These are phyloP conservation scores for Chesias legatella DNA, from an alignment of 2,888 invertebrate genomes.

Conservation along the genomic window DNA sequence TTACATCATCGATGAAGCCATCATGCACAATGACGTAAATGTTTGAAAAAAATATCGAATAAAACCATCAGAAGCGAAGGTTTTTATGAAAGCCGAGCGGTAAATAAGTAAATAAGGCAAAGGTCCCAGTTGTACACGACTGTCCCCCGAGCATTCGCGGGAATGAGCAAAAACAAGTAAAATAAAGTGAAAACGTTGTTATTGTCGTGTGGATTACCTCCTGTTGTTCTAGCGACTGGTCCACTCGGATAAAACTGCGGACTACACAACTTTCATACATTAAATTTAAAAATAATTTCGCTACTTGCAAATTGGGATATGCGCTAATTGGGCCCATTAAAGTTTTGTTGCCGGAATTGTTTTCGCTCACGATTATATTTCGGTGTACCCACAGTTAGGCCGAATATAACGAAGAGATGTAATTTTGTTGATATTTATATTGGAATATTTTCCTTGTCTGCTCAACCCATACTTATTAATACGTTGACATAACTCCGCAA, in stretches of 20 bases:
- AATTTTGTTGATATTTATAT: slow-evolving; percentile 18
- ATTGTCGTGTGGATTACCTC: slow-evolving; percentile 68
- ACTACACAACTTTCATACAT: slow-evolving; percentile 31
- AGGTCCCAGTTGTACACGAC: slow-evolving; percentile 57
- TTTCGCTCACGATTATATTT: slow-evolving; percentile 40
- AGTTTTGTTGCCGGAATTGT: slow-evolving; percentile 42
- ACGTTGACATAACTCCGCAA: not conserved
- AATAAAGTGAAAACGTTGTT: slow-evolving; percentile 74
- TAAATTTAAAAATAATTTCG: slow-evolving; percentile 51
- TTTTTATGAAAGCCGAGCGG: slow-evolving; percentile 48
- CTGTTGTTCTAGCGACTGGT: slow-evolving; percentile 49
- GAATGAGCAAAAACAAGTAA: slow-evolving; percentile 68
- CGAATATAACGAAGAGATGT: slow-evolving; percentile 12
- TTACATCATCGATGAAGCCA: no score
- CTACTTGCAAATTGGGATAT: slow-evolving; percentile 36
- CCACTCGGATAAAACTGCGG: slow-evolving; percentile 47
- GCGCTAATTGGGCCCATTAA: slow-evolving; percentile 52
- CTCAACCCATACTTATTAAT: not conserved
- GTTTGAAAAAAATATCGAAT: slow-evolving; percentile 31
- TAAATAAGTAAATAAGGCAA: slow-evolving; percentile 51
- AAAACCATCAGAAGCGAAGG: slow-evolving; percentile 39
- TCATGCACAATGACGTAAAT: slow-evolving; percentile 32
- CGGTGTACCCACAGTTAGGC: slow-evolving; percentile 13
- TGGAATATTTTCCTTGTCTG: slow-evolving; percentile 10
- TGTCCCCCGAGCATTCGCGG: slow-evolving; percentile 57